These are phyloP conservation scores for Oligia fasciuncula DNA, from an alignment of 2,888 invertebrate genomes.

Conservation along the genomic window DNA sequence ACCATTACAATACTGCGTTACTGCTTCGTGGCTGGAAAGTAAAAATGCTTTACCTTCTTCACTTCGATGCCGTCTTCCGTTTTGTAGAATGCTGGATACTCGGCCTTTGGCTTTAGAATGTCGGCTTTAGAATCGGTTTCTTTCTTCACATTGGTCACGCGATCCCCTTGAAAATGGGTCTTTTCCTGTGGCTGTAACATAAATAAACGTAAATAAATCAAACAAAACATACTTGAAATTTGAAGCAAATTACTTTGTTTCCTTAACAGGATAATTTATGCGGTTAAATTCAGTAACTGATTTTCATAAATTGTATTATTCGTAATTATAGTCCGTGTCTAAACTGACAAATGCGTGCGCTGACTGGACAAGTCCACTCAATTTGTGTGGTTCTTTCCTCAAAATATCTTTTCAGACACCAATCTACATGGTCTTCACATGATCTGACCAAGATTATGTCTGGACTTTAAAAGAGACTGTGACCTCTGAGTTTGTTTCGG, in stretches of 20 bases:
- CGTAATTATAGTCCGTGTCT: neutral
- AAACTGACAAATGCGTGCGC: neutral
- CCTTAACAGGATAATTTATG: neutral
- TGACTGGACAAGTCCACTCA: too few relatives aligned
- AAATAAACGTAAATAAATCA: neutral
- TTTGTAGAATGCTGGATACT: conserved; percentile 79
- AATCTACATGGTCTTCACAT: too few relatives aligned
- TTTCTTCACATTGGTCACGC: conserved; percentile 13
- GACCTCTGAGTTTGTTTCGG: too few relatives aligned
- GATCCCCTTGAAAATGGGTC: neutral
- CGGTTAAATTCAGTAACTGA: neutral
- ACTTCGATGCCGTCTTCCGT: conserved; percentile 81
- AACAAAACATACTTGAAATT: neutral
- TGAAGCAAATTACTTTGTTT: neutral
- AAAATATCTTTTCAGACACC: too few relatives aligned
- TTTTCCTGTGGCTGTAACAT: conserved; percentile 21
- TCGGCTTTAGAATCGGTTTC: neutral
- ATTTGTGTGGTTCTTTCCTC: too few relatives aligned
- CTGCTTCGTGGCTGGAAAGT: conserved; percentile 13
- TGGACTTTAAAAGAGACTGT: too few relatives aligned
- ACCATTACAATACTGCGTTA: conserved; percentile 17
- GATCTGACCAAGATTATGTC: too few relatives aligned
- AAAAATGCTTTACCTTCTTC: conserved; percentile 76
- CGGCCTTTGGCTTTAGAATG: conserved; percentile 56
- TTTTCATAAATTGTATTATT: neutral